Evolutionary conservation across 2,888 invertebrate genomes (phyloP).

Genomic region (Tyria jacobaeae): DNA sequence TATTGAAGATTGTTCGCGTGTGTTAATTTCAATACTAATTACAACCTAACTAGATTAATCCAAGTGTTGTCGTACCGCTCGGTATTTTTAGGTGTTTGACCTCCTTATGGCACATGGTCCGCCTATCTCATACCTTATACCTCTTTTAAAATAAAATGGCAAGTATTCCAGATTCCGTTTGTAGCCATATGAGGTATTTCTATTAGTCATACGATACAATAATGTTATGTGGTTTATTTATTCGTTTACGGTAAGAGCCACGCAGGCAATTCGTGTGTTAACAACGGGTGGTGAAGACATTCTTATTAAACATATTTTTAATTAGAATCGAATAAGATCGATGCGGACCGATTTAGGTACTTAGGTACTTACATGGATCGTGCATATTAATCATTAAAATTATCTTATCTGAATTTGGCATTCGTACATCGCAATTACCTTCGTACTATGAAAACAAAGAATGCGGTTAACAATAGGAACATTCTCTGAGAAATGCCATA

Average conservation of each 20-base stretch:
- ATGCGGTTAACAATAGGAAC: conserved; percentile 12
- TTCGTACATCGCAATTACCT: conserved; percentile 33
- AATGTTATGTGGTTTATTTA: conserved; percentile 45
- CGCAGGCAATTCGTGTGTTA: conserved; percentile 36
- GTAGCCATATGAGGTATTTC: conserved; percentile 49
- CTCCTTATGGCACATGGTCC: conserved; percentile 40
- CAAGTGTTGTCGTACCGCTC: conserved; percentile 26
- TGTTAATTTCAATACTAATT: conserved; percentile 16
- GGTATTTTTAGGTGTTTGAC: conserved; percentile 42
- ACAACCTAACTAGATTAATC: conserved; percentile 24
- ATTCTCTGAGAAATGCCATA: no score
- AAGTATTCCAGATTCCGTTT: conserved; percentile 51
- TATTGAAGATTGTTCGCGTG: background rate
- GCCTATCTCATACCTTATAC: conserved; percentile 36
- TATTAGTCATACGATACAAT: conserved; percentile 50
- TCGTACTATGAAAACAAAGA: conserved; percentile 32
- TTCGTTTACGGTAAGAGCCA: conserved; percentile 27
- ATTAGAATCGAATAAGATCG: conserved; percentile 35
- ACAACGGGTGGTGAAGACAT: conserved; percentile 24
- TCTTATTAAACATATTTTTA: conserved; percentile 15
- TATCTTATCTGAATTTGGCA: conserved; percentile 43
- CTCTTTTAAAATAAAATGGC: conserved; percentile 50
- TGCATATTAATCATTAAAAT: conserved; percentile 26
- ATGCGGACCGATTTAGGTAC: conserved; percentile 15
- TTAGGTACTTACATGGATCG: conserved; percentile 13